phyloP scores from a whole-genome alignment of 1,140 invertebrate genomes.

The Drosophila takahashii region DNA sequence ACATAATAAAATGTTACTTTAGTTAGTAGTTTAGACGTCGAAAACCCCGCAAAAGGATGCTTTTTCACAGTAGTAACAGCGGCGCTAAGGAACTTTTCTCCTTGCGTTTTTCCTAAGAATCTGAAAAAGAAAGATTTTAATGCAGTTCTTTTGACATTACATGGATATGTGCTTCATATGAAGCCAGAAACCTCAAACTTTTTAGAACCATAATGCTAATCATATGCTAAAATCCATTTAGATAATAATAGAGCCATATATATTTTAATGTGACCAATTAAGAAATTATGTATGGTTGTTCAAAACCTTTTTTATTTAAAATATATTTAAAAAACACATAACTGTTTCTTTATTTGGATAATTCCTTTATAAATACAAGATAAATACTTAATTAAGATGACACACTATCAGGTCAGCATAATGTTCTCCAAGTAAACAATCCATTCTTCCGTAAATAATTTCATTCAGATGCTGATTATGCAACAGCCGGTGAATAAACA shows the following conservation, averaged over 20 bases:
- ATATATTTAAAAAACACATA: too few relatives aligned
- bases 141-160: not conserved
- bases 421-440: not conserved
- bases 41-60: slow-evolving; percentile 41
- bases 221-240: not conserved
- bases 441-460: not conserved
- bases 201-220: not conserved
- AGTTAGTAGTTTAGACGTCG: slow-evolving; percentile 60
- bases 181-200: not conserved
- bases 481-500: slow-evolving; percentile 25
- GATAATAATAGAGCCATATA: too few relatives aligned
- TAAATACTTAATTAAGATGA: slow-evolving; percentile 11
- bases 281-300: too few relatives aligned
- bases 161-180: not conserved
- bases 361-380: not conserved
- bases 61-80: slow-evolving; percentile 19
- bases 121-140: not conserved
- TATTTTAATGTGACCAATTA: too few relatives aligned
- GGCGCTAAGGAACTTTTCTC: slow-evolving; percentile 12
- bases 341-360: too few relatives aligned
- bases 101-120: not conserved
- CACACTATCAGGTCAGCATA: not conserved
- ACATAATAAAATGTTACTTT: slow-evolving; percentile 82
- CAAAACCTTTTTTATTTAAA: too few relatives aligned
- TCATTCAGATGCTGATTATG: slow-evolving; percentile 10